A percentile compares a stretch with the other conserved stretches of the same genome.
These are phyloP conservation scores for Oreochromis niloticus DNA, from an alignment of 2,113 vertebrate species.

Conservation along the genomic window DNA sequence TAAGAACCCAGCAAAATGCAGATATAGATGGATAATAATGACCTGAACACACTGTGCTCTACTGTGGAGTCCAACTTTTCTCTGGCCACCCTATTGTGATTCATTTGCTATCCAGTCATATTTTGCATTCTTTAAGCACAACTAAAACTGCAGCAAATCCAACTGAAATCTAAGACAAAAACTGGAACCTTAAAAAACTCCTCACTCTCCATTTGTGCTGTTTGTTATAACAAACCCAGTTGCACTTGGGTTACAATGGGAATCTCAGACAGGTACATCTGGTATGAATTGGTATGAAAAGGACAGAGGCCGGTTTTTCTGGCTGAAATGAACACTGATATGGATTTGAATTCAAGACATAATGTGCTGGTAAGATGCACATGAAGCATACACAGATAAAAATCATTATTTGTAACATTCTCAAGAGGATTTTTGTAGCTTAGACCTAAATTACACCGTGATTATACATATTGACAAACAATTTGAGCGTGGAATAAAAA, in stretches of 20 bases:
- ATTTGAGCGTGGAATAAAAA: not conserved
- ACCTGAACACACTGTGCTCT: not conserved
- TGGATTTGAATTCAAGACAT: not conserved
- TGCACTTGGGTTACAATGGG: not conserved
- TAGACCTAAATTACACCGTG: not conserved
- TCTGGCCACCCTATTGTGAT: not conserved
- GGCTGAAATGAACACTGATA: not conserved
- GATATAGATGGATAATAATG: not conserved
- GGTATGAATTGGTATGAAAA: not conserved
- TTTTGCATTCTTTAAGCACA: not conserved
- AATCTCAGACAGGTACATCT: not conserved
- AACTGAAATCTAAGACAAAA: not conserved
- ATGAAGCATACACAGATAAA: not conserved
- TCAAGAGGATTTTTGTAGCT: not conserved
- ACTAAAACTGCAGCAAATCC: not conserved
- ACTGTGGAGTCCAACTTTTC: not conserved
- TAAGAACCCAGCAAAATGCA: not conserved
- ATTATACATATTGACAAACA: not conserved
- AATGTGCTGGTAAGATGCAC: not conserved
- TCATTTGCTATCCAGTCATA: not conserved
- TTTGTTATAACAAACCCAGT: not conserved
- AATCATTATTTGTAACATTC: not conserved
- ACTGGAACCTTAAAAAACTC: not conserved
- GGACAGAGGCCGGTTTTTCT: not conserved
- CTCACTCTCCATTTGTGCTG: not conserved